Conservation (phyloP, 2,113 vertebrate species). For the Myotis lucifugus region DNA sequence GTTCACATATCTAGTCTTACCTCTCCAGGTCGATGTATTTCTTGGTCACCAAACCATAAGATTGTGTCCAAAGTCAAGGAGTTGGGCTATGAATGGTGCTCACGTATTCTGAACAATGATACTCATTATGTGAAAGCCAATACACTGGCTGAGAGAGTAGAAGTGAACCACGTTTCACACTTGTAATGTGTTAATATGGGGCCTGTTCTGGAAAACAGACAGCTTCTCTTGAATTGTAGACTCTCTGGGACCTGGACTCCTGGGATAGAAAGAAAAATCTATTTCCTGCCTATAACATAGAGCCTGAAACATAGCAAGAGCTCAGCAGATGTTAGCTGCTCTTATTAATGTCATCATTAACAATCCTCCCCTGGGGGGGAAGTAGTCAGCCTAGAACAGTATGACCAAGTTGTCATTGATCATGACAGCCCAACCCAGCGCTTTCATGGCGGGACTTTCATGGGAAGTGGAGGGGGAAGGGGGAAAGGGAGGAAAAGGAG, state of each 20-base stretch:
- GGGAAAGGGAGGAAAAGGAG: not conserved
- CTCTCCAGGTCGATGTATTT: not conserved
- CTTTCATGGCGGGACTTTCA: not conserved
- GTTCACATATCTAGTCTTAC: not conserved
- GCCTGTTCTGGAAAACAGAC: not conserved
- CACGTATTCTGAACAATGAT: not conserved
- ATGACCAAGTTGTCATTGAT: not conserved
- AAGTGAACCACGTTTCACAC: not conserved
- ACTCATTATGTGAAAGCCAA: not conserved
- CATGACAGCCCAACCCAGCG: not conserved
- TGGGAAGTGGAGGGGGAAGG: not conserved
- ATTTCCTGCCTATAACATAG: not conserved
- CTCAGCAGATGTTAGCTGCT: not conserved
- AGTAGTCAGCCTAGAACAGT: not conserved
- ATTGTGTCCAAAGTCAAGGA: not conserved
- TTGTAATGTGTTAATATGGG: not conserved
- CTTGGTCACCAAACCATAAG: not conserved
- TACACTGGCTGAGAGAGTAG: not conserved
- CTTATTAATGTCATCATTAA: slow-evolving; percentile 42
- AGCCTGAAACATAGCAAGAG: not conserved
- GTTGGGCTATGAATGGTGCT: not conserved
- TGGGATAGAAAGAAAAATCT: not conserved
- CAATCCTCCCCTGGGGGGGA: not conserved
- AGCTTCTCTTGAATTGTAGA: not conserved
- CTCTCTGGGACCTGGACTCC: not conserved